Percentiles rank a stretch among this genome's conserved stretches.
phyloP scores from a whole-genome alignment of 2,797 vertebrate species.

The Chrysocyon brachyurus region DNA sequence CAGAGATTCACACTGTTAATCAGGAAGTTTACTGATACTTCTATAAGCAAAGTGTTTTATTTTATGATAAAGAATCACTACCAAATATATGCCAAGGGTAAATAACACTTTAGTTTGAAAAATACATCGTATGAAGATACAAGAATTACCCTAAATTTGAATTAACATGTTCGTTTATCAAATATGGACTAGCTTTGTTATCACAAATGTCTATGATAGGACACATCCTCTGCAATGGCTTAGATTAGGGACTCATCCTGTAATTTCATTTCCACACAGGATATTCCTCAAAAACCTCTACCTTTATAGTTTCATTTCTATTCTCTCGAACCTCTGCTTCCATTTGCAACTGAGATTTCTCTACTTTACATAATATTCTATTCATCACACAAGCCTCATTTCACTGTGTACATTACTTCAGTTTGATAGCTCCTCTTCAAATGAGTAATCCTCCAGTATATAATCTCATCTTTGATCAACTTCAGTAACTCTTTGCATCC shows the following conservation, averaged over 20 bases:
- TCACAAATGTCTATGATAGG: background rate
- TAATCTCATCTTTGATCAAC: background rate
- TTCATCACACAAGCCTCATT: background rate
- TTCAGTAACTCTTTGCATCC: background rate
- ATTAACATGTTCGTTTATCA: slow-evolving; percentile 42
- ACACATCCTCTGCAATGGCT: background rate
- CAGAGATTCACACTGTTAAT: background rate
- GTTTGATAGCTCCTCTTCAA: background rate
- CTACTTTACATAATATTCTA: background rate
- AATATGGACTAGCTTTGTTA: slow-evolving; percentile 11
- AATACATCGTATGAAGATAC: background rate
- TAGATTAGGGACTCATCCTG: too few relatives aligned
- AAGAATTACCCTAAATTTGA: slow-evolving; percentile 27
- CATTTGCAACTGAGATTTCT: background rate
- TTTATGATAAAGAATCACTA: background rate
- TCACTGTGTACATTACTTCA: background rate
- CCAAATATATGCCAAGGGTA: background rate
- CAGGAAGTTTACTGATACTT: background rate
- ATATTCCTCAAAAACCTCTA: background rate
- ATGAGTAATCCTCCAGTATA: background rate
- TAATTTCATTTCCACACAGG: background rate
- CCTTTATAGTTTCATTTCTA: slow-evolving; percentile 11
- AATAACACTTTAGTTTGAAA: slow-evolving; percentile 48
- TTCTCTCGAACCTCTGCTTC: background rate
- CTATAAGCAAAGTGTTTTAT: background rate